Percentiles rank a stretch among this genome's conserved stretches.
Conservation (phyloP, 2,113 vertebrate genomes). For the Panurus biarmicus region DNA sequence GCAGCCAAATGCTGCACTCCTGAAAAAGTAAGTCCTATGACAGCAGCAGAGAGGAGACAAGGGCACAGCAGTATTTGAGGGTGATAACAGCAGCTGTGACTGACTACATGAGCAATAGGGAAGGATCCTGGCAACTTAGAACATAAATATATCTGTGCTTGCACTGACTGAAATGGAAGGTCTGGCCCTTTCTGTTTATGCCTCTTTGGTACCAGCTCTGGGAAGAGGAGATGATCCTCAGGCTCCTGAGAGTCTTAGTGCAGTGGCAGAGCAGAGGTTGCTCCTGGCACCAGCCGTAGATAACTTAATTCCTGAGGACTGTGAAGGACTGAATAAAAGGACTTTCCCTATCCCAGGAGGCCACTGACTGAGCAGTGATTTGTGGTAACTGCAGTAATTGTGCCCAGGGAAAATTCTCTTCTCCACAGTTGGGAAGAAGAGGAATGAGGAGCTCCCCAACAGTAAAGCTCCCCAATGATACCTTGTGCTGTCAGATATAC, state of each 20-base stretch:
- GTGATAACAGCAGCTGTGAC: rapidly evolving
- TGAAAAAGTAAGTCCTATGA: not conserved
- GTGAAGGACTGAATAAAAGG: not conserved
- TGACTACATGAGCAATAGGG: not conserved
- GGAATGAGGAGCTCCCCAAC: rapidly evolving
- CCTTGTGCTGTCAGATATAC: not conserved
- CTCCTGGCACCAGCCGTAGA: not conserved
- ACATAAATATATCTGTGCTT: not conserved
- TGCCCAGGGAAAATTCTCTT: not conserved
- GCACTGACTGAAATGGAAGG: not conserved
- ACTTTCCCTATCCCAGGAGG: not conserved
- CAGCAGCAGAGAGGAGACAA: not conserved
- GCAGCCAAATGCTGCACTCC: not conserved
- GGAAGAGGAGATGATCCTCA: not conserved
- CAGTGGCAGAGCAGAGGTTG: not conserved
- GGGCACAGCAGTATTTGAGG: not conserved
- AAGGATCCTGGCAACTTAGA: not conserved
- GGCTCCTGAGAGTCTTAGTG: not conserved
- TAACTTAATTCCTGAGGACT: not conserved
- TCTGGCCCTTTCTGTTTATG: not conserved
- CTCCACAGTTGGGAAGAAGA: not conserved
- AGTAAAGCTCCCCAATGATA: not conserved
- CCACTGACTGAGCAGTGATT: not conserved
- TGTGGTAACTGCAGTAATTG: not conserved
- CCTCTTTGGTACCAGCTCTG: not conserved